Evolutionary conservation across 2,888 invertebrate species (phyloP).

Genomic region (Napeogenes inachia): DNA sequence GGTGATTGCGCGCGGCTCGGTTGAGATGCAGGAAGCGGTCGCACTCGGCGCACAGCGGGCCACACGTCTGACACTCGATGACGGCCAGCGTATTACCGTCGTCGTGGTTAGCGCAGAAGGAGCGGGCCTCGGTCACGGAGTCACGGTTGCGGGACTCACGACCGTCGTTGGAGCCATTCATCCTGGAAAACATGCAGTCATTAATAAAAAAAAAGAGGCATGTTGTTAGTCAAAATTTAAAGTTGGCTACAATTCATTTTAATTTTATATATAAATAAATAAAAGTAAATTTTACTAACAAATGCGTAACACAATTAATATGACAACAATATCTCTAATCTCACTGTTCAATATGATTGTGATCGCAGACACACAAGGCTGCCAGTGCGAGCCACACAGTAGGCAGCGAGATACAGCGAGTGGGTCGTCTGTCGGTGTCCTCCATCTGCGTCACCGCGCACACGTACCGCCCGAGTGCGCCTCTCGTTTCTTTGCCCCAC

Average conservation of each 20-base stretch:
- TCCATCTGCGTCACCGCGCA: conserved; percentile 88
- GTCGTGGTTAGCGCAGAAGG: conserved; percentile 97
- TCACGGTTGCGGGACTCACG: conserved; percentile 44
- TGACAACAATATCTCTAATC: conserved; percentile 20
- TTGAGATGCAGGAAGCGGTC: conserved; percentile 96
- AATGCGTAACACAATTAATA: conserved; percentile 1
- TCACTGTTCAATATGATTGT: conserved; percentile 88
- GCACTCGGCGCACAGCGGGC: conserved; percentile 96
- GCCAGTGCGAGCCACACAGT: conserved; percentile 95
- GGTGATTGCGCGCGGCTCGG: conserved; percentile 89
- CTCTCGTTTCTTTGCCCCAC: conserved; percentile 93
- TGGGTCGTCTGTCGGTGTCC: conserved; percentile 85
- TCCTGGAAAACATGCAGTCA: conserved; percentile 30
- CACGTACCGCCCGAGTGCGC: conserved; percentile 91
- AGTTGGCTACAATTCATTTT: too few species aligned
- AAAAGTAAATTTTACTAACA: not conserved
- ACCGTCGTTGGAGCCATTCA: conserved; percentile 43
- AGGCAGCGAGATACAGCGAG: conserved; percentile 88
- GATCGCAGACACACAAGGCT: conserved; percentile 94
- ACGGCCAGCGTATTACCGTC: conserved; percentile 95
- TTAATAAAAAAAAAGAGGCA: too few species aligned
- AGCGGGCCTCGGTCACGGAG: conserved; percentile 73
- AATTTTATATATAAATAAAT: too few species aligned
- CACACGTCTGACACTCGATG: conserved; percentile 94
- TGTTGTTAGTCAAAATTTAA: too few species aligned